phyloP scores from a whole-genome alignment of 1,140 invertebrate genomes.

The Thrips palmi region DNA sequence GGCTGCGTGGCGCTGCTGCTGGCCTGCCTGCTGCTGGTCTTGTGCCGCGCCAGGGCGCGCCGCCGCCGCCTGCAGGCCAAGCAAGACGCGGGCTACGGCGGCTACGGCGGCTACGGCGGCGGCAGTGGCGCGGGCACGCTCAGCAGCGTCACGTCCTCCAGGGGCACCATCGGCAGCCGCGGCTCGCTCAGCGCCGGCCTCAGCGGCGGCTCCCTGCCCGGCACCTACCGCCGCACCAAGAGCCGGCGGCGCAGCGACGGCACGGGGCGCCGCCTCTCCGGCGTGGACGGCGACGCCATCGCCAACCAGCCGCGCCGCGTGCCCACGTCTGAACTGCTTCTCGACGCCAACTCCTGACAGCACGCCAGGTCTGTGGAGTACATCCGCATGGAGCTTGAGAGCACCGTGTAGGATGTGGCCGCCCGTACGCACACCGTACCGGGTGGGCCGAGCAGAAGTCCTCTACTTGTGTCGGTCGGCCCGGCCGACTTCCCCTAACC shows the following conservation, averaged over 20 bases:
- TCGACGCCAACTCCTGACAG: constrained; percentile 53
- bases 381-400: constrained; percentile 73
- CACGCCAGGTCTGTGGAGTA: constrained; percentile 72
- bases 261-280: constrained; percentile 10
- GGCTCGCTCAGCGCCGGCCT: constrained; percentile 19
- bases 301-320: constrained; percentile 21
- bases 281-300: too few species aligned
- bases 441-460: too few species aligned
- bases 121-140: constrained; percentile 27
- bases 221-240: constrained; percentile 19
- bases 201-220: constrained; percentile 26
- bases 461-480: too few species aligned
- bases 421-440: too few species aligned
- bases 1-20: constrained; percentile 30
- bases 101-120: too few species aligned
- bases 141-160: too few species aligned
- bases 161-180: background rate
- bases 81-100: constrained; percentile 27
- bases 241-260: constrained; percentile 16
- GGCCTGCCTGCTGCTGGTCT: constrained; percentile 30
- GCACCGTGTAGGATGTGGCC: too few species aligned
- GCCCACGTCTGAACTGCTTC: constrained; percentile 34
- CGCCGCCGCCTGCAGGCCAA: constrained; percentile 23
- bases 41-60: constrained; percentile 18
- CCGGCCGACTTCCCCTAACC: too few species aligned